Base-by-base conservation (phyloP, 2,113 vertebrate species). In the Ceuthmochares aereus region DNA sequence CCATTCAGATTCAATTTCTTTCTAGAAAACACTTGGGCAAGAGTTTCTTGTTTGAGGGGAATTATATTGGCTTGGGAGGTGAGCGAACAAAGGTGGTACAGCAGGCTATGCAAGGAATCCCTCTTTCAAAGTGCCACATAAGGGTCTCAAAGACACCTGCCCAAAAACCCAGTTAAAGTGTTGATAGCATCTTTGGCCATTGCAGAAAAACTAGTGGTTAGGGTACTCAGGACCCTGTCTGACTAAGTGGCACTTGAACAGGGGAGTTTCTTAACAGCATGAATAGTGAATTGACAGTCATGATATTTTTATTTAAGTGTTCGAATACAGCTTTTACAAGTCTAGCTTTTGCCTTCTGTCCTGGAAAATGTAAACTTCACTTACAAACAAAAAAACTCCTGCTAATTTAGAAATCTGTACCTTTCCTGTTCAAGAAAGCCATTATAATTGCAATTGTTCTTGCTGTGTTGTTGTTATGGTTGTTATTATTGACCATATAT, bases 1-100 rank as follows among this genome's bases (percentile, higher is more conserved):
- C 22, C 55, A 55, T 59, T 89, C 64, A 58, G 70, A 60, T 76
- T 73, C 36, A 77, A 29, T 86, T 86, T 83, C 79, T 69, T 30
- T 52, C 63, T 58, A 10, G 74, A 55, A 93, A 91, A 81, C 14
- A 26, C 11, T 52, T 43, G 47, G 56, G 27, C 36, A 63, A 69
- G 21, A 66, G 4, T 74, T 79, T 66, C 25, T 45, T 55, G 7
- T 85, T 83, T 58, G 63, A 80, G 58, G 5, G 23, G 12, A 76
- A 49, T 73, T 68, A 32, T 7, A 3, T 19, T 36, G 36, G 10
- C 29, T 66, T 37, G 19, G 54, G 36, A 58, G n/a, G 8, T 7
- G 5, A 4, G 10, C 45, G n/a, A 75, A 43, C 7, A 49, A 64
- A 69, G 59, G 47, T 43, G 4, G 7, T 29, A 22, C 16, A 60